Evolutionary conservation across 2,797 vertebrate species (phyloP), one percentile per base, ranked within the genome.

Genomic region (Sebastes iracundus): DNA sequence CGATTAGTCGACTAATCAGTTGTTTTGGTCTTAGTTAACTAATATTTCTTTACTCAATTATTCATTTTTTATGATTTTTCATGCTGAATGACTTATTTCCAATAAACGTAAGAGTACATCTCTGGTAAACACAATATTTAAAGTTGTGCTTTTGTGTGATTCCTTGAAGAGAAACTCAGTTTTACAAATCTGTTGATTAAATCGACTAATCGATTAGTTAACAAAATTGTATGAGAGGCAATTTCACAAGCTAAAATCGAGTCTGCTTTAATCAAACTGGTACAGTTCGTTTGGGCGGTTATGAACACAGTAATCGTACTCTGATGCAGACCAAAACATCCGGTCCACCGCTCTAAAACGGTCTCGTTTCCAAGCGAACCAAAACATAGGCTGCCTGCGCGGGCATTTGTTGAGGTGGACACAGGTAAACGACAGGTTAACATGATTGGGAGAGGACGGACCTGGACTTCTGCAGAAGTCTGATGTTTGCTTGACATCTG

Each of bases 41-140:
- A 52, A n/a, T 52, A 52, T 20, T 52, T n/a, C 20, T 52, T 52
- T n/a, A 9, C 9, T n/a, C 49, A 52, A 8, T 52, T 52, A 49
- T 18, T 49, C 3, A 4, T 20, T 49, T 49, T 49, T 49, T 49
- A 49, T 49, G 3, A 18, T 49, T 52, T n/a, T 52, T 52, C 49
- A 52, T 10, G 20, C 49, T 52, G 16, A 52, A 52, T 52, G 49
- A 52, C 49, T 52, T n/a, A 52, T n/a, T 52, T 52, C 49, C 49
- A 52, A n/a, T 0, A 52, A 52, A 52, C 49, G 0, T 11, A 52
- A 0, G 20, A n/a, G 49, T 20, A 52, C 49, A 52, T 52, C 49
- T n/a, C 20, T n/a, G 49, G 49, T 20, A 52, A 20, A n/a, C 1
- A 10, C 49, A 52, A 53, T 0, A 53, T 53, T 53, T 53, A 53